Percentiles rank a stretch among this genome's conserved stretches.
These are phyloP conservation scores for Eumacrocentrus americanus DNA, from an alignment of 2,888 invertebrate genomes.

Conservation along the genomic window DNA sequence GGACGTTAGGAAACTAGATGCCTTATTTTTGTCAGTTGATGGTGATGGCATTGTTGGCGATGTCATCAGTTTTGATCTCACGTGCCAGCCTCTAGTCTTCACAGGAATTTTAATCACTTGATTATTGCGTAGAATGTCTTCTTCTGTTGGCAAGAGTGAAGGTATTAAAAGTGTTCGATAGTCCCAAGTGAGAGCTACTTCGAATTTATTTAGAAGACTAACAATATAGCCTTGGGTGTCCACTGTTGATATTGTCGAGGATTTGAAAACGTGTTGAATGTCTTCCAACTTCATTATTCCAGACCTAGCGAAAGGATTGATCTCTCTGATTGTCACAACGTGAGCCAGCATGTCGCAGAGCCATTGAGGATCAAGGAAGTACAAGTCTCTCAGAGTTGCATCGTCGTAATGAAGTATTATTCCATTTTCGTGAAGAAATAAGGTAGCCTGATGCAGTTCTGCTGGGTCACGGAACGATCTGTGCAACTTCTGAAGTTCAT, in stretches of 20 bases:
- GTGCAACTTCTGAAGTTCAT: slow-evolving; percentile 70
- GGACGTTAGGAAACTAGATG: slow-evolving; percentile 61
- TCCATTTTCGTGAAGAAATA: slow-evolving; percentile 98
- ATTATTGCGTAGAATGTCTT: slow-evolving; percentile 65
- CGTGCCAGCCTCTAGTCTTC: slow-evolving; percentile 72
- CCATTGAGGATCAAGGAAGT: slow-evolving; percentile 98
- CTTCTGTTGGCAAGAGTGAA: slow-evolving; percentile 82
- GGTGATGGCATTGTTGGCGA: slow-evolving; percentile 56
- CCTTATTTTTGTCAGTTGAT: slow-evolving; percentile 42
- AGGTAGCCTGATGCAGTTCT: slow-evolving; percentile 92
- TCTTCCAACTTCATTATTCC: slow-evolving; percentile 95
- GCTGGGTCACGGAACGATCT: slow-evolving; percentile 84
- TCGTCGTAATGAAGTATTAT: slow-evolving; percentile 94
- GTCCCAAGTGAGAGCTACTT: slow-evolving; percentile 96
- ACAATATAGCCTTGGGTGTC: slow-evolving; percentile 82
- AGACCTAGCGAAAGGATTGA: slow-evolving; percentile 91
- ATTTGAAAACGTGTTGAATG: slow-evolving; percentile 89
- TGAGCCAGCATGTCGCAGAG: slow-evolving; percentile 96
- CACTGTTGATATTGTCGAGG: slow-evolving; percentile 77
- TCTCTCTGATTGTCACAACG: slow-evolving; percentile 95
- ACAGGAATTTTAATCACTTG: slow-evolving; percentile 66
- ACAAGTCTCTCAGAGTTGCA: slow-evolving; percentile 90
- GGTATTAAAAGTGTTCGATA: slow-evolving; percentile 88
- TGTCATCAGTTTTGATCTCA: slow-evolving; percentile 67
- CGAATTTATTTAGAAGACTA: slow-evolving; percentile 93